A percentile compares a stretch with the other conserved stretches of the same genome.
phyloP scores from a whole-genome alignment of 2,797 vertebrate species.

The Myripristis jacobus region DNA sequence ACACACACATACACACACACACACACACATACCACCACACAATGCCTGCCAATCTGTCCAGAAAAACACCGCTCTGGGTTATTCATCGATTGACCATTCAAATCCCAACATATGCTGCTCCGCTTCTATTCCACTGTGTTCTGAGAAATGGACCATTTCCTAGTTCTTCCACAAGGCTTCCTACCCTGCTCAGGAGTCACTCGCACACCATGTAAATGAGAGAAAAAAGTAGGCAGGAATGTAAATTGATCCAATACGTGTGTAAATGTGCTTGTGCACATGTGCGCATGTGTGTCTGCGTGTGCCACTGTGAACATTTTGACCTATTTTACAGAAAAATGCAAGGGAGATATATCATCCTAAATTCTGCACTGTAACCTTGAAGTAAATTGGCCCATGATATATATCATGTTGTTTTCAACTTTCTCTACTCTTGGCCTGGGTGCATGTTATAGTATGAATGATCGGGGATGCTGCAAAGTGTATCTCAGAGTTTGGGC shows the following conservation, averaged over 20 bases:
- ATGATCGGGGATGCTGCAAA: slow-evolving; percentile 30
- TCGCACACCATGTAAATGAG: slow-evolving; percentile 83
- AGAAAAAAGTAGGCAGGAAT: slow-evolving; percentile 68
- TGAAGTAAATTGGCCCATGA: slow-evolving; percentile 56
- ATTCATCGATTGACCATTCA: slow-evolving; percentile 99
- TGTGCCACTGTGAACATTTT: slow-evolving; percentile 50
- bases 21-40: slow-evolving; percentile 63
- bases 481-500: slow-evolving; percentile 43
- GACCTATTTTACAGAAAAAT: slow-evolving; percentile 67
- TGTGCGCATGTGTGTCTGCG: slow-evolving; percentile 36
- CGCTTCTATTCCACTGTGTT: slow-evolving; percentile 82
- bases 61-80: slow-evolving; percentile 93
- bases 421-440: slow-evolving; percentile 32
- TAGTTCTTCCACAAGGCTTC: slow-evolving; percentile 78
- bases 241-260: slow-evolving; percentile 72
- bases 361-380: slow-evolving; percentile 55
- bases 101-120: slow-evolving; percentile 89
- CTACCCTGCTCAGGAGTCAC: slow-evolving; percentile 74
- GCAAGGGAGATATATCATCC: slow-evolving; percentile 55
- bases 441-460: slow-evolving; percentile 31
- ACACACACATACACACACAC: slow-evolving; percentile 30
- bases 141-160: slow-evolving; percentile 84
- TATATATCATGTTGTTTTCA: slow-evolving; percentile 52
- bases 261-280: slow-evolving; percentile 56
- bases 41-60: slow-evolving; percentile 84